Evolutionary conservation across 2,888 invertebrate species (phyloP).

Genomic region (Synanthedon formicaeformis): DNA sequence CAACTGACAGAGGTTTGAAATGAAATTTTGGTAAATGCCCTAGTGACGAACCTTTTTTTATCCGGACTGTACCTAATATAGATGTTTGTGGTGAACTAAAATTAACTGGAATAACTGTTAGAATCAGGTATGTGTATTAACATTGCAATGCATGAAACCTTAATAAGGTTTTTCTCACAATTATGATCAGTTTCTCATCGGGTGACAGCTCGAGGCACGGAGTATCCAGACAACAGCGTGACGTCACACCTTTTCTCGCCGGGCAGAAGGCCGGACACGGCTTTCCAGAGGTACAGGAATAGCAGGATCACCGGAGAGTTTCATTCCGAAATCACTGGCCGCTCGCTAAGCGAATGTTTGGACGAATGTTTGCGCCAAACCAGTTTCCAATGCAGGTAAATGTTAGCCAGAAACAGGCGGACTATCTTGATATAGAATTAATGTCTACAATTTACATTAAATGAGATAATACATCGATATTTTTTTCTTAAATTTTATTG

Average conservation of each 20-base stretch:
- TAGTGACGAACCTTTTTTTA: no score
- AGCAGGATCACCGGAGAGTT: slow-evolving; percentile 89
- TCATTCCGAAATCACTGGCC: slow-evolving; percentile 89
- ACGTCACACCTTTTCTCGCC: slow-evolving; percentile 87
- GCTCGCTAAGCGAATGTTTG: slow-evolving; percentile 89
- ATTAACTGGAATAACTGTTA: not conserved
- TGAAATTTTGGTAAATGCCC: no score
- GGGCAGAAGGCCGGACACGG: slow-evolving; percentile 86
- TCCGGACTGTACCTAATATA: no score
- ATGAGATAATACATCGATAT: no score
- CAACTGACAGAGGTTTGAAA: no score
- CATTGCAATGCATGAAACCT: slow-evolving; percentile 31
- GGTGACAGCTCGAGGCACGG: slow-evolving; percentile 85
- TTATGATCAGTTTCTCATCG: slow-evolving; percentile 69
- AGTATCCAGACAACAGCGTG: slow-evolving; percentile 89
- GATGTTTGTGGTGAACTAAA: not conserved
- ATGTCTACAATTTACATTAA: no score
- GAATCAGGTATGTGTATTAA: not conserved
- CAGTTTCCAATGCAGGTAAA: slow-evolving; percentile 87
- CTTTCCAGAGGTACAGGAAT: slow-evolving; percentile 88
- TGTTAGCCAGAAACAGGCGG: slow-evolving; percentile 27
- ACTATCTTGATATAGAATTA: no score
- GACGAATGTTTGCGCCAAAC: slow-evolving; percentile 91
- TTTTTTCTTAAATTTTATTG: no score
- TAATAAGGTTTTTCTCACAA: slow-evolving; percentile 57